Conservation (phyloP, 2,797 vertebrate species). For the Sebastes cheni region DNA sequence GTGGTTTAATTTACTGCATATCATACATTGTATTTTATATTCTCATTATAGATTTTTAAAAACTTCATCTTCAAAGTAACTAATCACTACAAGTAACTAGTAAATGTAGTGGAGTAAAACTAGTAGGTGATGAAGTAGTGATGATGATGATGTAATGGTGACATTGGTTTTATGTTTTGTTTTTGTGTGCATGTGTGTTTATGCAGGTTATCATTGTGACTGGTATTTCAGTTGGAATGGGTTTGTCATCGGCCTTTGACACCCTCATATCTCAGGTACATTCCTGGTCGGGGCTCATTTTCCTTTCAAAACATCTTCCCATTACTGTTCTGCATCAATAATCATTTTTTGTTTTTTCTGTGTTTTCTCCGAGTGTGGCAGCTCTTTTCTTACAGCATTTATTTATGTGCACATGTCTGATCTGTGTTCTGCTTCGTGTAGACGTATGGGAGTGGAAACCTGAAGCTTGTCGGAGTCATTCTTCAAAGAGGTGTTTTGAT, state of each 20-base stretch:
- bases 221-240: neutral
- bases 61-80: neutral
- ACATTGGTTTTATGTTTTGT: neutral
- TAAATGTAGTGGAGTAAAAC: neutral
- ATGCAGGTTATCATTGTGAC: neutral
- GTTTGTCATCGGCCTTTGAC: neutral
- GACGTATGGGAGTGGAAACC: conserved; percentile 84
- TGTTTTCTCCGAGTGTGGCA: neutral
- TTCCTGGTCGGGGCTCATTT: neutral
- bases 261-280: neutral
- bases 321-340: neutral
- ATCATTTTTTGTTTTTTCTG: neutral
- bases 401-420: neutral
- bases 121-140: neutral
- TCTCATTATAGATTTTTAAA: neutral
- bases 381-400: neutral
- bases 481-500: conserved; percentile 89
- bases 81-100: neutral
- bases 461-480: conserved; percentile 91
- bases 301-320: neutral
- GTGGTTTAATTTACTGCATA: neutral
- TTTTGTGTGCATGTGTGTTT: neutral
- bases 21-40: neutral
- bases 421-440: neutral
- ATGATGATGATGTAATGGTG: neutral